Evolutionary conservation across 2,113 vertebrate species (phyloP), one percentile per base, ranked within the genome.

Genomic region (Lagopus muta): DNA sequence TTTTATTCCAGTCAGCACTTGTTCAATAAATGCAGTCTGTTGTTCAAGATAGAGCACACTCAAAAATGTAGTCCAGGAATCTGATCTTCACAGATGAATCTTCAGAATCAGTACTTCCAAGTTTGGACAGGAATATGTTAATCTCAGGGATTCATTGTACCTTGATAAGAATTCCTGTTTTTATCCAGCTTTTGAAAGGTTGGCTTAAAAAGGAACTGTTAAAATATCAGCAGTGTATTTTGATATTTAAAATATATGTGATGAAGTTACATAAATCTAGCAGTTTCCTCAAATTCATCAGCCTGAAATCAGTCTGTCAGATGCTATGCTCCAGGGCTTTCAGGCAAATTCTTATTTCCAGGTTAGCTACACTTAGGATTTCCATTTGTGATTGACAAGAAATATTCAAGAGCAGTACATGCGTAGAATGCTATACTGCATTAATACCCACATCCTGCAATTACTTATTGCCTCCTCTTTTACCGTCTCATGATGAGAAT

Each of bases 131-230:
- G 20, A 8, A 11, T 20, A 22, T 28, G 14, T 28, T 19, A 55
- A 27, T 43, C 13, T n/a, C 13, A 47, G 8, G 5, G 30, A 28
- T 45, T 60, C 57, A 22, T 2, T 40, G 8, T 19, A 58, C 0
- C 5, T 57, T 90, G 43, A 24, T 42, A 57, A 47, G 24, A 3
- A 34, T 65, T 76, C 73, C 36, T 80, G 2, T 70, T 88, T 86
- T 45, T 36, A n/a, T 8, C 34, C 1, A 32, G 0, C 21, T 61
- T 67, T 72, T 57, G 65, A 45, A 12, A 38, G 6, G 9, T 0
- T 28, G 21, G 3, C 73, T 96, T 93, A 19, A 88, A 88, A 89
- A 85, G 27, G 2, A 8, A 48, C 10, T 25, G 14, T 61, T 73
- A 54, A 69, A 83, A 76, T 15, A 43, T 12, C 10, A 70, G 45